These are phyloP conservation scores for Folsomia candida DNA, from an alignment of 2,888 invertebrate genomes.

Conservation along the genomic window DNA sequence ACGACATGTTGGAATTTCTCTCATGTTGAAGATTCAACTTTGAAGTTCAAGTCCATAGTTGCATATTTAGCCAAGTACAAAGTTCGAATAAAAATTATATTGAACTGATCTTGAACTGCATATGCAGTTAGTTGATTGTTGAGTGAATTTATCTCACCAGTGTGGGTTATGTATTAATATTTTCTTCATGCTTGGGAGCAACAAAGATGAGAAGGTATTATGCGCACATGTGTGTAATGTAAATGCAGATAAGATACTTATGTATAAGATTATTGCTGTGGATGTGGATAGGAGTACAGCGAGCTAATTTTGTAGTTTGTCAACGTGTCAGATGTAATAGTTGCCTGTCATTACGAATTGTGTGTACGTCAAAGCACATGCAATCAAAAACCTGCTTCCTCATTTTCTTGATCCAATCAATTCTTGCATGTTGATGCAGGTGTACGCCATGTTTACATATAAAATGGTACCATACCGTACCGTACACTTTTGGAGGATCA, in stretches of 20 bases:
- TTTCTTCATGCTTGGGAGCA: no score
- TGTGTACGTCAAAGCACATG: not conserved
- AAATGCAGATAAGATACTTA: no score
- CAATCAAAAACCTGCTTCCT: not conserved
- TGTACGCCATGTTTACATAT: no score
- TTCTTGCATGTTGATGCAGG: no score
- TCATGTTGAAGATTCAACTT: not conserved
- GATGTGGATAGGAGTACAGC: no score
- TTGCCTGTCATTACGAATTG: slow-evolving; percentile 10
- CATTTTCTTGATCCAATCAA: no score
- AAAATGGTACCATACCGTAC: no score
- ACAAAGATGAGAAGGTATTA: not conserved
- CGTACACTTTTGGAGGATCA: no score
- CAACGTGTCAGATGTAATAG: slow-evolving; percentile 15
- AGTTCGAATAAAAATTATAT: not conserved
- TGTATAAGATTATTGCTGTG: not conserved
- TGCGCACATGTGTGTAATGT: no score
- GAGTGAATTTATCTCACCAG: no score
- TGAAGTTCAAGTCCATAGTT: not conserved
- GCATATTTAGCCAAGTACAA: not conserved
- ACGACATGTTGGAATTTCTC: not conserved
- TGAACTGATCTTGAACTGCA: slow-evolving; percentile 5
- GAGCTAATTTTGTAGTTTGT: slow-evolving; percentile 17
- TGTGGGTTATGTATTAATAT: no score
- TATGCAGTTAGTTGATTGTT: not conserved